phyloP scores from a whole-genome alignment of 1,140 invertebrate genomes.

The Bombus fervidus region DNA sequence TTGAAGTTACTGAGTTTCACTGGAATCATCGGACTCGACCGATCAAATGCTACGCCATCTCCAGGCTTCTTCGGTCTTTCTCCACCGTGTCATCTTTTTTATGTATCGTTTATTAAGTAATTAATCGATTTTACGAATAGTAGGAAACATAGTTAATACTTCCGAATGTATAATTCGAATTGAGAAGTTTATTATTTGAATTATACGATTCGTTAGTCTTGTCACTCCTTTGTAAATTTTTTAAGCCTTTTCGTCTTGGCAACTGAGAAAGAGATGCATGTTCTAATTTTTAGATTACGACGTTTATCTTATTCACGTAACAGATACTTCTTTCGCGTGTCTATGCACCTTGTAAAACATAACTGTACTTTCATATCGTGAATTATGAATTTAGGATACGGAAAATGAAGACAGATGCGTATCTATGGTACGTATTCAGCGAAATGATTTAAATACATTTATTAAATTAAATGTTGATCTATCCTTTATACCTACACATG shows the following conservation, averaged over 20 bases:
- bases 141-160: not conserved
- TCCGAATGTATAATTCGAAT: not conserved
- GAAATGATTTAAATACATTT: conserved; percentile 9
- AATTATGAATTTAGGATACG: conserved; percentile 27
- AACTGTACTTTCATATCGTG: conserved; percentile 33
- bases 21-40: not conserved
- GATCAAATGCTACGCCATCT: conserved; percentile 19
- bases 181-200: not conserved
- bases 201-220: not conserved
- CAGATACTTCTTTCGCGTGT: conserved; percentile 5
- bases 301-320: conserved; percentile 15
- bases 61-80: not conserved
- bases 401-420: not conserved
- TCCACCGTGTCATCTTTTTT: not conserved
- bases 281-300: conserved; percentile 22
- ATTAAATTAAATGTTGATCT: not conserved
- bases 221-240: not conserved
- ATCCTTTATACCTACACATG: not conserved
- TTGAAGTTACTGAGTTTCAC: not conserved
- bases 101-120: not conserved
- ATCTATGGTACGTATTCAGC: not conserved
- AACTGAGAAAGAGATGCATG: not conserved
- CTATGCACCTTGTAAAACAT: conserved; percentile 13
- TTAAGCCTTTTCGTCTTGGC: not conserved
- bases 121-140: not conserved